Conservation (phyloP, 2,888 invertebrate species). For the Ecliptopera silaceata region DNA sequence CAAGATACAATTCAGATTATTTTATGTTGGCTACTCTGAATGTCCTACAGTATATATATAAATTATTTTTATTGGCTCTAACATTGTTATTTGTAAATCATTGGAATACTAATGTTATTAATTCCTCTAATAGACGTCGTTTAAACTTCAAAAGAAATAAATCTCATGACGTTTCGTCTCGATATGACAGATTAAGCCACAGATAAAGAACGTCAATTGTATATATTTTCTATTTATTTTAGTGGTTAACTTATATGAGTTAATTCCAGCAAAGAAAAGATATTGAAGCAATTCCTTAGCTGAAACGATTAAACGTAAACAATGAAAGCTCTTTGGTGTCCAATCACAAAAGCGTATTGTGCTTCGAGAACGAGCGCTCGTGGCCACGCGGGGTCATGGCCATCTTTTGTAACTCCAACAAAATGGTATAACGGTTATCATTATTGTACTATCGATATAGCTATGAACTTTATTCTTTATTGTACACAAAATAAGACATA, state of each 20-base stretch:
- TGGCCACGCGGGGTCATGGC: slow-evolving; percentile 35
- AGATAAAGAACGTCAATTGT: too few species aligned
- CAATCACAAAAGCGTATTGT: slow-evolving; percentile 38
- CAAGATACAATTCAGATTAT: slow-evolving; percentile 41
- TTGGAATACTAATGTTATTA: too few species aligned
- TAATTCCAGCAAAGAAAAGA: slow-evolving; percentile 23
- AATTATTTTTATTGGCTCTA: too few species aligned
- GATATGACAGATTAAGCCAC: too few species aligned
- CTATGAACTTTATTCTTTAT: too few species aligned
- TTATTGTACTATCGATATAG: slow-evolving; percentile 12
- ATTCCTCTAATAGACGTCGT: too few species aligned
- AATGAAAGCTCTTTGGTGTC: slow-evolving; percentile 31
- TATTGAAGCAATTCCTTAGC: slow-evolving; percentile 27
- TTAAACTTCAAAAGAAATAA: neutral
- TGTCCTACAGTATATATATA: neutral
- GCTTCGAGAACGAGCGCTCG: slow-evolving; percentile 31
- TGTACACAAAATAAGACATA: too few species aligned
- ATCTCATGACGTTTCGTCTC: too few species aligned
- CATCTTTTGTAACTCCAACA: slow-evolving; percentile 30
- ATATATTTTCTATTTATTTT: neutral
- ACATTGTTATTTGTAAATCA: too few species aligned
- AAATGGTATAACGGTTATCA: slow-evolving; percentile 15
- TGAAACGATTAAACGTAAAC: slow-evolving; percentile 35
- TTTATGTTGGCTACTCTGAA: slow-evolving; percentile 16
- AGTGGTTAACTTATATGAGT: slow-evolving; percentile 6